A percentile compares a stretch with the other conserved stretches of the same genome.
Evolutionary conservation across 2,888 invertebrate species (phyloP).

Genomic region (Holacanthella duospinosa): DNA sequence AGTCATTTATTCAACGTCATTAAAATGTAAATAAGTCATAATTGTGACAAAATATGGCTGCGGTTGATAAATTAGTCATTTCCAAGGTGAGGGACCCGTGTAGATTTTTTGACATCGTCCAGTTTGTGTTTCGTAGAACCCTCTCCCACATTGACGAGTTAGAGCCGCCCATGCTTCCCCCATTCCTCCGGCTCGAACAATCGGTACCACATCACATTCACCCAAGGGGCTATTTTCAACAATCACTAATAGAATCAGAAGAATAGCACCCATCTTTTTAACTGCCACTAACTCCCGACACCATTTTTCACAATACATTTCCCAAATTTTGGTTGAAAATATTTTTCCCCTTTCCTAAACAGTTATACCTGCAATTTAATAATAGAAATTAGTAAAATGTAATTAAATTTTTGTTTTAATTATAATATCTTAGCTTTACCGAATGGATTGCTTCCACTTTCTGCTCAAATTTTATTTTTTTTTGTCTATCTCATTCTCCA

Average conservation of each 20-base stretch:
- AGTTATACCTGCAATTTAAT: background rate
- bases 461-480: no score
- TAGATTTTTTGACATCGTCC: background rate
- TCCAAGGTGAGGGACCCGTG: background rate
- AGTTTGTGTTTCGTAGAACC: background rate
- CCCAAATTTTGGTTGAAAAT: no score
- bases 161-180: background rate
- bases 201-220: background rate
- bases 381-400: background rate
- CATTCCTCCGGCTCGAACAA: background rate
- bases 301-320: no score
- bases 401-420: no score
- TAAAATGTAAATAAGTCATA: background rate
- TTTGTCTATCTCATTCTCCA: no score
- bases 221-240: background rate
- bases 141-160: background rate
- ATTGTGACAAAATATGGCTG: no score
- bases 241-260: no score
- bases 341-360: background rate
- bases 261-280: no score
- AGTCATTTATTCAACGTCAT: background rate
- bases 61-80: background rate
- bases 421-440: no score
- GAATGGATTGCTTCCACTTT: no score
- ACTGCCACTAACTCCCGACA: no score